These are phyloP conservation scores for Gouania willdenowi DNA, from an alignment of 2,797 vertebrate genomes.

Conservation along the genomic window DNA sequence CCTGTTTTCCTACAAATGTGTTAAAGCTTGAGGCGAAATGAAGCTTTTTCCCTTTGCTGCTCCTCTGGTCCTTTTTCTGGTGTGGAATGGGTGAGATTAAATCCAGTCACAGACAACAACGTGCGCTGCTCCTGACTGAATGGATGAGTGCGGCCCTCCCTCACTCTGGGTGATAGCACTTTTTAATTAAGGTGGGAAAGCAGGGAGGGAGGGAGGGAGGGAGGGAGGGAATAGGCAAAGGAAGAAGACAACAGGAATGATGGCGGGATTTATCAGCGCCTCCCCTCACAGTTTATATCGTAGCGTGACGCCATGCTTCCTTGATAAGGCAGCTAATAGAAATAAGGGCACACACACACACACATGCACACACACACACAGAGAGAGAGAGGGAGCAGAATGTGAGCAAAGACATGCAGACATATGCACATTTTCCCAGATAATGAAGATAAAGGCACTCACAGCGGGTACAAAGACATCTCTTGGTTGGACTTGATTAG, in stretches of 20 bases:
- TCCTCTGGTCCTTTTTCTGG: conserved; percentile 29
- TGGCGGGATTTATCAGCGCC: conserved; percentile 72
- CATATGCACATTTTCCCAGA: conserved; percentile 58
- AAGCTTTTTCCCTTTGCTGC: conserved; percentile 4
- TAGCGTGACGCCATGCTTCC: conserved; percentile 54
- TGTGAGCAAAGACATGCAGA: conserved; percentile 49
- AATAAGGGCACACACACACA: conserved; percentile 37
- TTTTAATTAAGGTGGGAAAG: conserved; percentile 77
- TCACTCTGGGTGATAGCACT: conserved; percentile 72
- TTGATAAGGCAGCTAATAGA: conserved; percentile 73
- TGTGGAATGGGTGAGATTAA: conserved; percentile 57
- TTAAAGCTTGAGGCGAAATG: no score
- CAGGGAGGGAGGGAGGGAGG: background rate
- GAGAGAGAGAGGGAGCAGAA: conserved; percentile 9
- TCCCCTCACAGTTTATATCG: conserved; percentile 65
- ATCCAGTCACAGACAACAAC: conserved; percentile 37
- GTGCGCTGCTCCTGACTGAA: conserved; percentile 59
- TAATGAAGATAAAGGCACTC: conserved; percentile 55
- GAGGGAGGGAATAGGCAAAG: conserved; percentile 6
- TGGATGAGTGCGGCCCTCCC: conserved; percentile 67
- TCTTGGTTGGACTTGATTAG: conserved; percentile 22
- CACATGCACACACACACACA: background rate
- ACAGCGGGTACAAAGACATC: conserved; percentile 27
- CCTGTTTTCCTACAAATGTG: no score
- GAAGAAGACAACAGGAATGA: conserved; percentile 50